These are phyloP conservation scores for Drosophila sordidula DNA, from an alignment of 2,888 invertebrate species.

Conservation along the genomic window DNA sequence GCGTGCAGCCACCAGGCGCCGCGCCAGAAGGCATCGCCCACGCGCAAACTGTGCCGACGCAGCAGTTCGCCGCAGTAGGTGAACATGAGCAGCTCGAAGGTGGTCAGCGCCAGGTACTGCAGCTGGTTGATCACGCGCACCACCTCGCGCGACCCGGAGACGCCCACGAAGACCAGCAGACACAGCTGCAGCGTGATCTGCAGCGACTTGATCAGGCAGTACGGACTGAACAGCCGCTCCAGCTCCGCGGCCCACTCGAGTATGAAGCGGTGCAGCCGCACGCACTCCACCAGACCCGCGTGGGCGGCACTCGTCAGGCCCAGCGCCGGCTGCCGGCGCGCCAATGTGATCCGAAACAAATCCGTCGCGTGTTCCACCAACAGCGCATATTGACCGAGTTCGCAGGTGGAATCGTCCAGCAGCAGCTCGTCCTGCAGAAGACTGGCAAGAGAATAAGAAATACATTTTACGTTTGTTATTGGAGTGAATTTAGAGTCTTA, in stretches of 20 bases:
- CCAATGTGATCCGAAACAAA: slow-evolving; percentile 31
- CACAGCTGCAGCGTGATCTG: slow-evolving; percentile 84
- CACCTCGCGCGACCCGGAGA: slow-evolving; percentile 67
- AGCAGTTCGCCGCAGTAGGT: slow-evolving; percentile 82
- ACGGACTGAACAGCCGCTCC: slow-evolving; percentile 83
- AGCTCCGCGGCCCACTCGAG: slow-evolving; percentile 77
- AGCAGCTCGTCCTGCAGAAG: slow-evolving; percentile 46
- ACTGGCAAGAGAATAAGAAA: slow-evolving; percentile 16
- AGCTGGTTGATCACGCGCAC: slow-evolving; percentile 77
- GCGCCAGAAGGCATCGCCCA: slow-evolving; percentile 81
- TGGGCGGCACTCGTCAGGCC: slow-evolving; percentile 29
- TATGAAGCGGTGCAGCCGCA: slow-evolving; percentile 83
- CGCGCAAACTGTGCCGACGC: slow-evolving; percentile 75
- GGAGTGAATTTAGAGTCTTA: too few species aligned
- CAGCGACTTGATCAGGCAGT: slow-evolving; percentile 82
- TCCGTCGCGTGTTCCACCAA: slow-evolving; percentile 70
- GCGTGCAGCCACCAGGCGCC: slow-evolving; percentile 79
- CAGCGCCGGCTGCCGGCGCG: not conserved
- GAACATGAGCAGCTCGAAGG: slow-evolving; percentile 81
- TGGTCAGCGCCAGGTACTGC: slow-evolving; percentile 79
- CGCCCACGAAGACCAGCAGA: slow-evolving; percentile 82
- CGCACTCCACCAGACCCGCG: slow-evolving; percentile 77
- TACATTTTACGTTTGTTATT: too few species aligned
- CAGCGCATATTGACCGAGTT: slow-evolving; percentile 75
- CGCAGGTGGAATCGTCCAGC: slow-evolving; percentile 48